Evolutionary conservation across 2,797 vertebrate species (phyloP).

Genomic region (Danio kyathit): DNA sequence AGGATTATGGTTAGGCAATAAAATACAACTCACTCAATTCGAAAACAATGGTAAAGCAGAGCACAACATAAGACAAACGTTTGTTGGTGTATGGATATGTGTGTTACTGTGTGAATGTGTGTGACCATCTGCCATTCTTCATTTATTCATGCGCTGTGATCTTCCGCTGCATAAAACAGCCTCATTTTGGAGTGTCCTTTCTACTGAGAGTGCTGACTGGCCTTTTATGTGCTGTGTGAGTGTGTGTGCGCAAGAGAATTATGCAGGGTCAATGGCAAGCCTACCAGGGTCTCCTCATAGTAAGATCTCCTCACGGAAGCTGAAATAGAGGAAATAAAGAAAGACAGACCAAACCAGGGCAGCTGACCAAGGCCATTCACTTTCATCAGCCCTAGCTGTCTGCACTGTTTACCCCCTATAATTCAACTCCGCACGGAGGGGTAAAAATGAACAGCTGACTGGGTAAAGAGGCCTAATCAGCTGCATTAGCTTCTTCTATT

Average conservation of each 20-base stretch:
- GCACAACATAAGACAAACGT: not conserved
- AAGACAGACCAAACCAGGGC: conserved; percentile 25
- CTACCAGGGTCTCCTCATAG: conserved; percentile 16
- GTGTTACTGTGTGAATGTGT: conserved; percentile 3
- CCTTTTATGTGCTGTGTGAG: conserved; percentile 37
- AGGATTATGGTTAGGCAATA: not conserved
- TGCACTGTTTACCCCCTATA: conserved; percentile 38
- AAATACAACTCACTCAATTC: conserved; percentile 18
- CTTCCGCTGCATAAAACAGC: conserved; percentile 41
- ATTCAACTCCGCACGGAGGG: conserved; percentile 24
- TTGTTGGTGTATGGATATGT: not conserved
- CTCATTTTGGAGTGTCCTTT: conserved; percentile 36
- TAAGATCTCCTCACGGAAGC: conserved; percentile 10
- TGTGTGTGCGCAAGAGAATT: conserved; percentile 7
- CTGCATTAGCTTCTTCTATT: conserved; percentile 5
- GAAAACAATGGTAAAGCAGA: not conserved
- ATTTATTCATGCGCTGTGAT: conserved; percentile 52
- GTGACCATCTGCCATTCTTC: conserved; percentile 29
- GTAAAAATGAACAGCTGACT: conserved; percentile 36
- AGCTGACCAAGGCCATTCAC: conserved; percentile 11
- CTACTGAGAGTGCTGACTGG: conserved; percentile 43
- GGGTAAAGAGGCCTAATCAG: conserved; percentile 36
- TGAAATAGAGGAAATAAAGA: conserved; percentile 47
- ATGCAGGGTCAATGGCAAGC: conserved; percentile 30
- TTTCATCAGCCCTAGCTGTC: conserved; percentile 13